Evolutionary conservation across 2,797 vertebrate species (phyloP), one percentile per base, ranked within the genome.

Genomic region (Coregonus ussuriensis): DNA sequence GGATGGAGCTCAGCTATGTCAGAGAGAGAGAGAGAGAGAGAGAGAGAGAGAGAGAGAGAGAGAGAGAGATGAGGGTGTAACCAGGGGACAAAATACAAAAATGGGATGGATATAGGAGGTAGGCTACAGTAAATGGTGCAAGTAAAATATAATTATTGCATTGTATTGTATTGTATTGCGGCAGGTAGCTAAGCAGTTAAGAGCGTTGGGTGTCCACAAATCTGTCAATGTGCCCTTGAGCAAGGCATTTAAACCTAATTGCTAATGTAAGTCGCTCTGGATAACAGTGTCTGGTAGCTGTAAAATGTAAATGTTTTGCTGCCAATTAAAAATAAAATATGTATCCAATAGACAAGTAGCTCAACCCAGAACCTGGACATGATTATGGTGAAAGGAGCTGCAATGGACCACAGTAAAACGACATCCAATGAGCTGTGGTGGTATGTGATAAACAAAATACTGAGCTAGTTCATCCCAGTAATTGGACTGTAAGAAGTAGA

Each of bases 1-100:
- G 76, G 75, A 85, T 77, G 77, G 65, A 77, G 82, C 81, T 85
- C 25, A 25, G 25, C 25, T 25, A 59, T 51, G 52, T 72, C 25
- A 18, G 21, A 65, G 4, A 41, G 37, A 70, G 7, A 54, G 25
- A 25, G 25, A 25, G 25, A 25, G 25, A 25, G 25, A 25, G 25
- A 37, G 4, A 37, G 35, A 37, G 35, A 37, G 4, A 35, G 35
- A 35, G 4, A 35, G 35, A 35, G 35, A 5, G 0, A 35, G 35
- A 35, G 35, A 35, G 35, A 35, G 35, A 25, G 25, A 41, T 35
- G 37, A 41, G 37, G 37, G 41, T 9, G 1, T 41, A 41, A 7
- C 41, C 41, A 41, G 41, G 41, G 41, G 7, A 9, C 14, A 54
- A 18, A 54, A 18, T 15, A 6, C 6, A 18, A 54, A 54, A 3